These are phyloP conservation scores for Scotopteryx bipunctaria DNA, from an alignment of 2,888 invertebrate genomes.

Conservation along the genomic window DNA sequence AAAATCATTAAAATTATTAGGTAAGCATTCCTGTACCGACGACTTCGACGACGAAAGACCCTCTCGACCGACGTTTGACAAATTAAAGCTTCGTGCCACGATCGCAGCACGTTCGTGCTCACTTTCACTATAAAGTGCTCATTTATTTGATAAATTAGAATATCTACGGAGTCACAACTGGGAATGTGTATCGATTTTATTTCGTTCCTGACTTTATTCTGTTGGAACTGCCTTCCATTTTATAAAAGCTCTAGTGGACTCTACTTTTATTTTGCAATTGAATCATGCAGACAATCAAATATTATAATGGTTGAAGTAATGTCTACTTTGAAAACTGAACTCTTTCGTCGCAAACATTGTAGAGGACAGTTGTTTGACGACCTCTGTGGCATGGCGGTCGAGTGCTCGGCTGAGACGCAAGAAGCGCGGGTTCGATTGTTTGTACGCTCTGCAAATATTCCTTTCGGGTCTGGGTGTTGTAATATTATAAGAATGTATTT, in stretches of 20 bases:
- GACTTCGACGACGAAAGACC: slow-evolving; percentile 38
- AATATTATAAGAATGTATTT: no score
- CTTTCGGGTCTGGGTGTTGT: no score
- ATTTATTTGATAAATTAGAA: slow-evolving; percentile 52
- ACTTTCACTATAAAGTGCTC: slow-evolving; percentile 56
- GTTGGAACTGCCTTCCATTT: background rate
- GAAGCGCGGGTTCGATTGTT: no score
- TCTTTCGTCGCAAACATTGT: background rate
- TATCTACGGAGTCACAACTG: slow-evolving; percentile 28
- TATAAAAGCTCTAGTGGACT: background rate
- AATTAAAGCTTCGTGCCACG: slow-evolving; percentile 51
- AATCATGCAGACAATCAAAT: background rate
- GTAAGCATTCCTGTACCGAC: slow-evolving; percentile 27
- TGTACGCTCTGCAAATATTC: no score
- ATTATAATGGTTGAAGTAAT: no score
- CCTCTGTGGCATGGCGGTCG: no score
- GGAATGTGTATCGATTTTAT: slow-evolving; percentile 22
- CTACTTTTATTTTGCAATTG: background rate
- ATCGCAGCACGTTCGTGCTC: slow-evolving; percentile 46
- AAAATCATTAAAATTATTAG: slow-evolving; percentile 30
- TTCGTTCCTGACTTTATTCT: slow-evolving; percentile 2
- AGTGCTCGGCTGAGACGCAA: no score
- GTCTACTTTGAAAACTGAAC: no score
- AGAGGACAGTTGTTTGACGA: no score
- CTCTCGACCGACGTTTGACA: slow-evolving; percentile 45